Percentiles rank a stretch among this genome's conserved stretches.
Conservation (phyloP, 2,113 vertebrate species). For the Motacilla alba region DNA sequence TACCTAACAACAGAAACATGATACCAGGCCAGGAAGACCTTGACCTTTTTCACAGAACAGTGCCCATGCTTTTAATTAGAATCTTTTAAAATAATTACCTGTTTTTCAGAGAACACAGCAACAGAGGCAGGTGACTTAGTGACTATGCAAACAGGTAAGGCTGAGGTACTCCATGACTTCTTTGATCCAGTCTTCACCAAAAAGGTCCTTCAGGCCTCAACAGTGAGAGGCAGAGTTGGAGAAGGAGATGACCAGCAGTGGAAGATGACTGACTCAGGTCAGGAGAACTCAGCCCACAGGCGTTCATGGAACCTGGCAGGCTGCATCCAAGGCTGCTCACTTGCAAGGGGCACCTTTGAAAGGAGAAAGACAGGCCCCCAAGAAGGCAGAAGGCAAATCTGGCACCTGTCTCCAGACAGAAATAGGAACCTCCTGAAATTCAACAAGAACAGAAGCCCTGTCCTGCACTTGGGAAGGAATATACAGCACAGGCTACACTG, state of each 20-base stretch:
- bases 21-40: background rate
- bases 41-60: background rate
- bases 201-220: background rate
- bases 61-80: background rate
- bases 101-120: background rate
- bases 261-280: background rate
- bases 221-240: background rate
- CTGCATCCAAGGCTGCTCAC: background rate
- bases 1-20: background rate
- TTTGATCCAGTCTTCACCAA: background rate
- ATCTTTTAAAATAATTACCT: background rate
- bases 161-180: background rate
- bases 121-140: background rate
- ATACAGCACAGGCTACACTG: background rate
- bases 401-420: background rate
- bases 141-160: background rate
- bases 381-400: background rate
- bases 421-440: background rate
- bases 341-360: background rate
- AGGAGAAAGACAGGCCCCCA: background rate
- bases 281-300: background rate
- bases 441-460: background rate
- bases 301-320: background rate
- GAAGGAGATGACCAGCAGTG: background rate
- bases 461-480: background rate